phyloP scores from a whole-genome alignment of 1,140 invertebrate species.

The Neoseiulus cucumeris region DNA sequence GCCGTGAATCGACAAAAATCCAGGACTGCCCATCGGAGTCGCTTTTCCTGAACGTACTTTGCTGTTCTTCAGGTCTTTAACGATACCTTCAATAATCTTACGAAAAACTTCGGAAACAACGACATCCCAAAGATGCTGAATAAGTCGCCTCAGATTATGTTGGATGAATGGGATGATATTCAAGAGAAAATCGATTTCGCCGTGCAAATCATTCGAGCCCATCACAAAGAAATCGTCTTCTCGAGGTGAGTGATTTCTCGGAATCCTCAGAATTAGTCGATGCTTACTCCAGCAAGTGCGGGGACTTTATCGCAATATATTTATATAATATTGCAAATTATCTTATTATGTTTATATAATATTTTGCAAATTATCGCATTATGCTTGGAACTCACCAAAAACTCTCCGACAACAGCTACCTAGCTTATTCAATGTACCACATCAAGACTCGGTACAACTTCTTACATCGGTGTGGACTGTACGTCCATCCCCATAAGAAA shows the following conservation, averaged over 20 bases:
- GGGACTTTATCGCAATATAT: no score
- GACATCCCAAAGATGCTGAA: not conserved
- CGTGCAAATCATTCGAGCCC: not conserved
- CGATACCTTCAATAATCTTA: not conserved
- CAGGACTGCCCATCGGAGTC: no score
- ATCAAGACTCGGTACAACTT: conserved; percentile 1
- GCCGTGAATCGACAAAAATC: no score
- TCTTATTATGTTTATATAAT: no score
- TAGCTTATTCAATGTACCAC: not conserved
- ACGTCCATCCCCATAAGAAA: not conserved
- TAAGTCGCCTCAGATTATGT: not conserved
- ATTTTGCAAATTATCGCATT: no score
- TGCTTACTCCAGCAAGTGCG: no score
- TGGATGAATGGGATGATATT: not conserved
- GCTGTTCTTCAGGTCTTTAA: not conserved
- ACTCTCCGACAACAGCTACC: not conserved
- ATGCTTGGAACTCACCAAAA: no score
- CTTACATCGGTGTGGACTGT: not conserved
- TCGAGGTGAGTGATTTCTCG: not conserved
- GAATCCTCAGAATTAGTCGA: no score
- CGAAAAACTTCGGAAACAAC: not conserved
- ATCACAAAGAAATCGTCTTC: not conserved
- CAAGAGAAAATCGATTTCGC: conserved; percentile 3
- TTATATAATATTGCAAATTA: no score
- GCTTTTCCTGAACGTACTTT: no score